phyloP scores from a whole-genome alignment of 2,888 invertebrate genomes.

The Drosophila mimetica region DNA sequence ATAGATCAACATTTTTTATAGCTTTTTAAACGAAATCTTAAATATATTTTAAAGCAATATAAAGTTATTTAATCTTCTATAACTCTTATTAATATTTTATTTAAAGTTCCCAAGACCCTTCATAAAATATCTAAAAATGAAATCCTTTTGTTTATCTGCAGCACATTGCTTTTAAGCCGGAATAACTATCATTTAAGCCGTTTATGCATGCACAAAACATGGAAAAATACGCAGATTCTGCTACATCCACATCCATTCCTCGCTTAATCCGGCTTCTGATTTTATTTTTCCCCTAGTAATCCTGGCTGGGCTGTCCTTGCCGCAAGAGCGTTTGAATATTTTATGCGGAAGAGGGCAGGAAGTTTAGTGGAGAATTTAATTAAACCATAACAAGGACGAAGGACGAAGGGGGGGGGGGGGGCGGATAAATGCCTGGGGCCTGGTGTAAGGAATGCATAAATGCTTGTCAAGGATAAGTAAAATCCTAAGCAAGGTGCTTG shows the following conservation, averaged over 20 bases:
- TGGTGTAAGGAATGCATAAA: slow-evolving; percentile 28
- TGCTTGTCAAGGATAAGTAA: slow-evolving; percentile 14
- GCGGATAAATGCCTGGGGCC: slow-evolving; percentile 4
- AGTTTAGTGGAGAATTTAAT: slow-evolving; percentile 40
- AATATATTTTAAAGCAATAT: too few relatives aligned
- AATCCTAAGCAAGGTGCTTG: not conserved
- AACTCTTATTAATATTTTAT: too few relatives aligned
- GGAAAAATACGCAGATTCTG: not conserved
- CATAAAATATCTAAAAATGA: too few relatives aligned
- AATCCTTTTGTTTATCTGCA: not conserved
- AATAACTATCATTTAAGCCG: slow-evolving; percentile 1
- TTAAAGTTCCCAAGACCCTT: too few relatives aligned
- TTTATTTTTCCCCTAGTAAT: slow-evolving; percentile 29
- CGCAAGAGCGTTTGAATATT: slow-evolving; percentile 38
- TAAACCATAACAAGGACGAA: slow-evolving; percentile 28
- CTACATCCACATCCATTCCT: not conserved
- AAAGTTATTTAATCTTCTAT: too few relatives aligned
- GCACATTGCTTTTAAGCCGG: not conserved
- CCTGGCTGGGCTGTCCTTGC: slow-evolving; percentile 36
- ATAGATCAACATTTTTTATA: too few relatives aligned
- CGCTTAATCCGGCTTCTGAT: slow-evolving; percentile 18
- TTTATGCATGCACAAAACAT: slow-evolving; percentile 1
- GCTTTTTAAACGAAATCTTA: too few relatives aligned
- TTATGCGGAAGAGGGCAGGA: slow-evolving; percentile 25
- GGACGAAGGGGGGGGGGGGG: slow-evolving; percentile 3